Conservation (phyloP, 1,140 invertebrate species). For the Leucophenga varia region DNA sequence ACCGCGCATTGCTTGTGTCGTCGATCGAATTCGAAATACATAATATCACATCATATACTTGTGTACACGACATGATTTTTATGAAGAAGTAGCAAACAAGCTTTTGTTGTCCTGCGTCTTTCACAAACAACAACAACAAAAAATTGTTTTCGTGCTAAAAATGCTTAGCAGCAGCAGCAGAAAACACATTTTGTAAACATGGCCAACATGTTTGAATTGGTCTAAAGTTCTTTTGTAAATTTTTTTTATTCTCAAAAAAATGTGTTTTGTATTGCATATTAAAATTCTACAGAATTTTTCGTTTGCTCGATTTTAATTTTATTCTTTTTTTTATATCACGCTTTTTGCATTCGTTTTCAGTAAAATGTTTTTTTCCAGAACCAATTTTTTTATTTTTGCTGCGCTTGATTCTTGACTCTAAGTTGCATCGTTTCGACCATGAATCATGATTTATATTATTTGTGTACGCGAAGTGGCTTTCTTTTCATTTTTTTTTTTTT, state of each 20-base stretch:
- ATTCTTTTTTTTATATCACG: conserved; percentile 18
- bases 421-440: conserved; percentile 53
- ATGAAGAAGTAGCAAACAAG: conserved; percentile 26
- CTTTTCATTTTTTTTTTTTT: conserved; percentile 21
- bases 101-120: background rate
- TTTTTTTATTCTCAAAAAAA: conserved; percentile 30
- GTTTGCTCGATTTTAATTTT: conserved; percentile 17
- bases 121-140: conserved; percentile 12
- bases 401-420: conserved; percentile 51
- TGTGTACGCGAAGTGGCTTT: background rate
- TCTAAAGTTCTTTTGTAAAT: conserved; percentile 13
- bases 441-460: conserved; percentile 50
- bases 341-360: conserved; percentile 20
- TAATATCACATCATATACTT: no score
- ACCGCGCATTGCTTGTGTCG: no score
- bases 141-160: conserved; percentile 39
- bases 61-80: conserved; percentile 16
- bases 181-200: conserved; percentile 47
- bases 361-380: conserved; percentile 9
- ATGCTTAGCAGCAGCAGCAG: conserved; percentile 45
- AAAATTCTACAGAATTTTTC: conserved; percentile 43
- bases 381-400: conserved; percentile 7
- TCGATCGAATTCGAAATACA: no score
- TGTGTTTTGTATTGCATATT: no score
- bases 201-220: conserved; percentile 34